A percentile compares a stretch with the other conserved stretches of the same genome.
phyloP scores from a whole-genome alignment of 2,113 vertebrate species.

The Natator depressus region DNA sequence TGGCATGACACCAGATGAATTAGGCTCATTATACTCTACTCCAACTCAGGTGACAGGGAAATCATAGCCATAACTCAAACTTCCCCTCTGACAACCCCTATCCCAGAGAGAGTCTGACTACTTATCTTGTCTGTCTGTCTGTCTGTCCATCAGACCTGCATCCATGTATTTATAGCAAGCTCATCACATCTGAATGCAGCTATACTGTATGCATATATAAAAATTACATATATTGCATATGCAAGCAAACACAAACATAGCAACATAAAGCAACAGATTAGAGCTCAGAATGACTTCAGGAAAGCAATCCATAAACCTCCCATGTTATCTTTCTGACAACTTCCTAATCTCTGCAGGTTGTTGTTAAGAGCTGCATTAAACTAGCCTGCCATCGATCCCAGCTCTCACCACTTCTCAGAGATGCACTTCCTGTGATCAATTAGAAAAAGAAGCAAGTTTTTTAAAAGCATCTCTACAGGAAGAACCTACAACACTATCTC shows the following conservation, averaged over 20 bases:
- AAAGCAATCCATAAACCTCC: conserved; percentile 51
- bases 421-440: conserved; percentile 55
- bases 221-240: neutral
- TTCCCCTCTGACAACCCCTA: neutral
- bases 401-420: conserved; percentile 5
- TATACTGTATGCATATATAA: conserved; percentile 14
- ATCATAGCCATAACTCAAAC: neutral
- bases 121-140: neutral
- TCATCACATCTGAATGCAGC: conserved; percentile 1
- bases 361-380: conserved; percentile 54
- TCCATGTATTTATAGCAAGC: neutral
- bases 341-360: conserved; percentile 50
- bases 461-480: conserved; percentile 47
- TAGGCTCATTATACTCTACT: neutral
- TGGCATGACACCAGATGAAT: conserved; percentile 8
- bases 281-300: conserved; percentile 40
- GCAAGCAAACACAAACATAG: neutral
- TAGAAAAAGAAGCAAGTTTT: conserved; percentile 43
- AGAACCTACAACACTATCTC: conserved; percentile 10
- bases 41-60: conserved; percentile 11
- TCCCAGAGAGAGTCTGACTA: neutral
- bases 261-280: neutral
- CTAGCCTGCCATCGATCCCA: conserved; percentile 46
- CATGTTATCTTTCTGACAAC: conserved; percentile 52
- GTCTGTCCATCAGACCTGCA: neutral